Percentiles rank a stretch among this genome's conserved stretches.
These are phyloP conservation scores for Megaceryle torquata DNA, from an alignment of 2,113 vertebrate species.

Conservation along the genomic window DNA sequence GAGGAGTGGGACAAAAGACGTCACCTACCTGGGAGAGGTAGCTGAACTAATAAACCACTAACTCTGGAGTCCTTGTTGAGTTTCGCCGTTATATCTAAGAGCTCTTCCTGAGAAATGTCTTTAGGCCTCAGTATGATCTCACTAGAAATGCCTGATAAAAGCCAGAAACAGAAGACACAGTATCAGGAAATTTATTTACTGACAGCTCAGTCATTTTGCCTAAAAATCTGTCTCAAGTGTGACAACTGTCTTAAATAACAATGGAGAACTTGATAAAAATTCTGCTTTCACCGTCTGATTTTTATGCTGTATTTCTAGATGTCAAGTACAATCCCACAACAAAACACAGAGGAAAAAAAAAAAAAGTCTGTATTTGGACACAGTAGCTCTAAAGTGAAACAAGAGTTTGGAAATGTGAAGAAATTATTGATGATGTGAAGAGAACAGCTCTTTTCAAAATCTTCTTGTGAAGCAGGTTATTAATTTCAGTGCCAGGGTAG, in stretches of 20 bases:
- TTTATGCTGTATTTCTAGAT: neutral
- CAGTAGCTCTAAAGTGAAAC: neutral
- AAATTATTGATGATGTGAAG: neutral
- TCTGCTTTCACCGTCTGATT: neutral
- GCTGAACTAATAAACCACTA: conserved; percentile 89
- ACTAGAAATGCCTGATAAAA: conserved; percentile 78
- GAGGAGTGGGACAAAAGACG: neutral
- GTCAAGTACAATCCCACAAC: neutral
- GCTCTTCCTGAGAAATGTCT: conserved; percentile 86
- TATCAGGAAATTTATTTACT: neutral
- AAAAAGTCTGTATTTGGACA: too few species aligned
- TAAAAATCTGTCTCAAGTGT: neutral
- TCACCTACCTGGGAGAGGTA: conserved; percentile 83
- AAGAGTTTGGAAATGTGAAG: neutral
- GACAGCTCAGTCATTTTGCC: neutral
- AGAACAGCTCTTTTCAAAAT: neutral
- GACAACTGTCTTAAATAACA: neutral
- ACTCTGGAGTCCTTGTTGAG: conserved; percentile 87
- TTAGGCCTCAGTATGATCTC: conserved; percentile 84
- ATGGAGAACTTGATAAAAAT: neutral
- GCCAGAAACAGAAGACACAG: neutral
- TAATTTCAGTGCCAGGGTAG: neutral
- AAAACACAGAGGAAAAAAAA: neutral
- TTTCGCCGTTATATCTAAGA: conserved; percentile 82
- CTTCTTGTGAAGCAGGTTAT: neutral